Evolutionary conservation across 2,888 invertebrate genomes (phyloP), one percentile per base, ranked within the genome.

Genomic region (Oxytorus armatus): DNA sequence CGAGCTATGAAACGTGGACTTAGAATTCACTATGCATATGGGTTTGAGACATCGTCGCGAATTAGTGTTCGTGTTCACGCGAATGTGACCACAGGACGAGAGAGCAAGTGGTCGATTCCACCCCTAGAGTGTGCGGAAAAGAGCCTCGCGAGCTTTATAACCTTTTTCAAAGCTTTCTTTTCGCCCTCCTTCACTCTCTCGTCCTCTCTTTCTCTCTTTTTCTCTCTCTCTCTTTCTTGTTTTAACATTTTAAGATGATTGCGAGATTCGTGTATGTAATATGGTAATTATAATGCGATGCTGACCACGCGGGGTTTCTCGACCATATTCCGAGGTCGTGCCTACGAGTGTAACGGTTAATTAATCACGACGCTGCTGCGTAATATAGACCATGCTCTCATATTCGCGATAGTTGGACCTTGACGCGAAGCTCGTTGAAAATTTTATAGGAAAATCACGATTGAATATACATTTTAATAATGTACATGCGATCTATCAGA

Each of bases 1-100:
- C 14, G 49, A 63, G 39, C 57, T 77, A 69, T 47, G 68, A 53
- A 82, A 82, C 70, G 81, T 81, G 81, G 80, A 80, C 68, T 80
- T 76, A 66, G 57, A 72, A 61, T 55, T 79, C 61, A 61, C 66
- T 39, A 70, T 59, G 36, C 25, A 57, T 44, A 57, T 55, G 23
- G 53, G 5, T 36, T 53, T 11, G 44, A 63, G 61, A 77, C 76
- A 69, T 77, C 69, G 69, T 23, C 63, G 47, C 23, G 18, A 69
- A 11, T 42, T 1, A 3, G 70, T 66, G 33, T 61, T 65, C 14
- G 25, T 16, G 51, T 51, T 57, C 44, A 16, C 66, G 33, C 47
- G 55, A n/a, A 55, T 61, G 68, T 29, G 68, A 76, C 42, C 59
- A 7, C 14, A 33, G 57, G 65, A 74, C 33, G 44, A 74, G 57